Evolutionary conservation across 30 jellyfish, hydroid and myxozoan genomes (phyloP), one percentile per base, ranked within the genome.

Genomic region (Cassiopea xamachana): DNA sequence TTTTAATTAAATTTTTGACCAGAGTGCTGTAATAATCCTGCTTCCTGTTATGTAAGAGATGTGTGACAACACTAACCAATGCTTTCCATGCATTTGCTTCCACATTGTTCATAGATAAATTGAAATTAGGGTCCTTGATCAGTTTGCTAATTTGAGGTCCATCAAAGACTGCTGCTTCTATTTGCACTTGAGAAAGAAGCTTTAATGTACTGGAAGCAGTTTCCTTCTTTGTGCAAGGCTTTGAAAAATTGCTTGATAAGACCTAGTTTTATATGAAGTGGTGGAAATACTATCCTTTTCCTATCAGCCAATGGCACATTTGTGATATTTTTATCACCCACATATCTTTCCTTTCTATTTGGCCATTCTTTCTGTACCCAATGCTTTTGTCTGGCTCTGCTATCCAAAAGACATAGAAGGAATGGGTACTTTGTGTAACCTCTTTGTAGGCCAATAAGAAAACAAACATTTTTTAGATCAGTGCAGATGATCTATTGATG

Each of bases 391-490:
- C 64, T 55, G 7, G 64, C 64, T 55, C 12, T 0, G 7, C 64
- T 55, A 5, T 74, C 43, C 60, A 7, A 69, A 8, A n/a, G 7
- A n/a, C 46, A 69, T 14, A 44, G 89, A 18, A 83, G 64, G 69
- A 89, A 83, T 4, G 91, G 91, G 64, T n/a, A 83, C 68, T 83
- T 83, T 60, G 91, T 83, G 58, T 55, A 83, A 58, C 89, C 86
- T 17, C 73, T 27, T 64, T 83, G 91, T 70, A n/a, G 91, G 18
- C 89, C 91, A 44, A 58, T 50, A 16, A 83, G 58, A 70, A 83
- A 16, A 16, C 69, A 7, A 17, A 82, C 86, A 48, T 58, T 71
- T 82, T 82, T 82, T 60, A 82, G n/a, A 50, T 79, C 87, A 10
- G 12, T 10, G 12, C 64, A 55, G 7, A 55, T 55, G 64, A 55